A percentile compares a stretch with the other conserved stretches of the same genome.
Conservation (phyloP, 1,140 invertebrate genomes). For the Heliconius melpomene region DNA sequence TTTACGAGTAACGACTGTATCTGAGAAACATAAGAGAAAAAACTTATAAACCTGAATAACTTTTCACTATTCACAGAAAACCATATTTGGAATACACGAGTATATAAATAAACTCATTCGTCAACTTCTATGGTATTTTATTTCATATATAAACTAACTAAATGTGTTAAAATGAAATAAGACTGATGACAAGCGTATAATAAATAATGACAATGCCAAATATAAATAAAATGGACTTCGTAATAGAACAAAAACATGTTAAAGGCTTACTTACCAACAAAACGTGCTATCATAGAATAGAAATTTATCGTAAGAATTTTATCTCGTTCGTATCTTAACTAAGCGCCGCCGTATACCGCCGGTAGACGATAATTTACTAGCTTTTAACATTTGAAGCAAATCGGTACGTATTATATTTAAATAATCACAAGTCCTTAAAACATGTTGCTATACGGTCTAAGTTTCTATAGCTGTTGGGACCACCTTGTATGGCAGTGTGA, state of each 20-base stretch:
- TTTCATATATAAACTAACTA: too few relatives aligned
- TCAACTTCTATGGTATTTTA: too few relatives aligned
- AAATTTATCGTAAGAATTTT: slow-evolving; percentile 43
- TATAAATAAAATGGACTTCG: background rate
- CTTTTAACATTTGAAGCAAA: slow-evolving; percentile 42
- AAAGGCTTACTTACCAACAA: slow-evolving; percentile 26
- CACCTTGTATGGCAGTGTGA: background rate
- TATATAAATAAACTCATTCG: too few relatives aligned
- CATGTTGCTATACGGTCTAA: background rate
- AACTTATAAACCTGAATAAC: too few relatives aligned
- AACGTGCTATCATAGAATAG: slow-evolving; percentile 32
- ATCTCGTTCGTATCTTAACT: slow-evolving; percentile 38
- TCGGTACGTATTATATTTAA: slow-evolving; percentile 29
- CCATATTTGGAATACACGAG: too few relatives aligned
- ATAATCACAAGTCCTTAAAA: background rate
- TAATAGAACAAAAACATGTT: slow-evolving; percentile 6
- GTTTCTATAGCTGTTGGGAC: background rate
- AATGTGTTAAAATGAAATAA: too few relatives aligned
- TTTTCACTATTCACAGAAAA: too few relatives aligned
- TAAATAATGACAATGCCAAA: too few relatives aligned
- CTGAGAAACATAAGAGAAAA: too few relatives aligned
- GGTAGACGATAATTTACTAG: slow-evolving; percentile 41
- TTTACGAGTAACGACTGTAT: too few relatives aligned
- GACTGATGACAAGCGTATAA: too few relatives aligned
- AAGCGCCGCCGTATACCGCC: slow-evolving; percentile 34